Percentiles rank a stretch among this genome's conserved stretches.
phyloP scores from a whole-genome alignment of 2,888 invertebrate genomes.

The Cephus pygmeus region DNA sequence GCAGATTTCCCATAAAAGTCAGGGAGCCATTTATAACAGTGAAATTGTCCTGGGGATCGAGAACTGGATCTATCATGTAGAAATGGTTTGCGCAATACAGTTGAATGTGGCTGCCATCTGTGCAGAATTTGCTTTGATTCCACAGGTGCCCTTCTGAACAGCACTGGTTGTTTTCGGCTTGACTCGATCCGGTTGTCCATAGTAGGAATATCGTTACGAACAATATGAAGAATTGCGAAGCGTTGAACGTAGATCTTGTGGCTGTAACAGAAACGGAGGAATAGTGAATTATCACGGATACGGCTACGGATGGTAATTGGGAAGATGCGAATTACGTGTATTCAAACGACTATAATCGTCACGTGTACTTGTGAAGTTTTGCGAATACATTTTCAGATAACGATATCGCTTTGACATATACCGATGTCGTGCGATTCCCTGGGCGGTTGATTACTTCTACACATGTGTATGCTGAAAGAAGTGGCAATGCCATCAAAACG shows the following conservation, averaged over 20 bases:
- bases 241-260: background rate
- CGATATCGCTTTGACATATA: background rate
- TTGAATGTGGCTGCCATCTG: conserved; percentile 38
- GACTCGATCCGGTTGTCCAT: background rate
- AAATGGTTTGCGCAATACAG: conserved; percentile 42
- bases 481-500: background rate
- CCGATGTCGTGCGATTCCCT: background rate
- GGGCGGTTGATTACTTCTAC: background rate
- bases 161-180: background rate
- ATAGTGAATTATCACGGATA: background rate
- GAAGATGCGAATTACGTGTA: no score
- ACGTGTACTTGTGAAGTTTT: background rate
- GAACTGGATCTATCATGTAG: conserved; percentile 44
- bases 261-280: background rate
- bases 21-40: conserved; percentile 11
- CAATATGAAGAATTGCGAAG: background rate
- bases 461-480: background rate
- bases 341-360: no score
- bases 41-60: conserved; percentile 29
- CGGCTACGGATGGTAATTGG: background rate
- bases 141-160: background rate
- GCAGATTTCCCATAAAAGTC: background rate
- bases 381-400: background rate
- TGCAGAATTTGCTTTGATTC: conserved; percentile 29
- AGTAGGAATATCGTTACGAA: background rate